These are phyloP conservation scores for Pao palembangensis DNA, from an alignment of 2,113 vertebrate species.

Conservation along the genomic window DNA sequence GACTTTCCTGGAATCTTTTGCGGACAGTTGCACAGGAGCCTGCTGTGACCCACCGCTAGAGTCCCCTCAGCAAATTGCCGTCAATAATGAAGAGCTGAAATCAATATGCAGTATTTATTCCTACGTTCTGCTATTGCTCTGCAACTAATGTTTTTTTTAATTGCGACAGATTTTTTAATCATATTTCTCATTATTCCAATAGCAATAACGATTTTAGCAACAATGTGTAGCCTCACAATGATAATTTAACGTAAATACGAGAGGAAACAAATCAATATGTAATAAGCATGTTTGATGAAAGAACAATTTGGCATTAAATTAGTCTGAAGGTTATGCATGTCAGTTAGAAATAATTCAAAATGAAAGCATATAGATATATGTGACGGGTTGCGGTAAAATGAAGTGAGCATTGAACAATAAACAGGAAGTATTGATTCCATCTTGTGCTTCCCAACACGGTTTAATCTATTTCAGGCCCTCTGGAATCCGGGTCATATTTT, in stretches of 20 bases:
- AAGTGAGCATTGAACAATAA: constrained; percentile 22
- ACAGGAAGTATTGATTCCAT: constrained; percentile 49
- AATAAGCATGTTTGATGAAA: no score
- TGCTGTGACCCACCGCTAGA: no score
- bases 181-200: neutral
- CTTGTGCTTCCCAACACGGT: constrained; percentile 30
- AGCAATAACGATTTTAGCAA: neutral
- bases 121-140: neutral
- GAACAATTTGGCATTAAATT: no score
- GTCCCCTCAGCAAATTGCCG: no score
- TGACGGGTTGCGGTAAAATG: neutral
- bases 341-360: no score
- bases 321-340: no score
- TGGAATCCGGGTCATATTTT: constrained; percentile 9
- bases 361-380: no score
- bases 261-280: neutral
- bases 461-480: constrained; percentile 61
- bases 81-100: neutral
- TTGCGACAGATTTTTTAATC: neutral
- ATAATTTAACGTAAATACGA: neutral
- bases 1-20: no score
- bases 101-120: neutral
- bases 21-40: no score
- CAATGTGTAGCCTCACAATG: neutral
- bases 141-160: neutral